Evolutionary conservation across 1,140 invertebrate species (phyloP).

Genomic region (Atta colombica): DNA sequence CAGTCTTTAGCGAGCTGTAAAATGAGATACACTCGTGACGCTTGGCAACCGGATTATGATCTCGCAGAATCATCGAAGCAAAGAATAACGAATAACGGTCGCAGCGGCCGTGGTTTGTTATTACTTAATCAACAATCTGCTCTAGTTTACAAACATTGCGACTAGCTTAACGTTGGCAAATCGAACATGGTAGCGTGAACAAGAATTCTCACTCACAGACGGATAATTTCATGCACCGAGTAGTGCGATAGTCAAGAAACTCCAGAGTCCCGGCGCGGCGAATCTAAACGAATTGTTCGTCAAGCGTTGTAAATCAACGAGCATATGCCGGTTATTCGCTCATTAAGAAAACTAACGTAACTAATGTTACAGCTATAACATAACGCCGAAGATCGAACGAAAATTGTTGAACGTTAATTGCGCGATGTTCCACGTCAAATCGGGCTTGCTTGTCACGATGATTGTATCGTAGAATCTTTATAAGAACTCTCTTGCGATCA

Average conservation of each 20-base stretch:
- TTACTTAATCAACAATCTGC: slow-evolving; percentile 61
- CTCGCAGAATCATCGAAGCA: slow-evolving; percentile 5
- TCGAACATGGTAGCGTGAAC: slow-evolving; percentile 45
- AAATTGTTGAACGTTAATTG: slow-evolving; percentile 45
- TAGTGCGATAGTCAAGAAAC: slow-evolving; percentile 40
- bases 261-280: slow-evolving; percentile 28
- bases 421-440: slow-evolving; percentile 19
- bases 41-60: slow-evolving; percentile 26
- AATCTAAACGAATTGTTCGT: slow-evolving; percentile 44
- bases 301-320: slow-evolving; percentile 45
- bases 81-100: slow-evolving; percentile 40
- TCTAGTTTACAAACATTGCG: slow-evolving; percentile 49
- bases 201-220: slow-evolving; percentile 45
- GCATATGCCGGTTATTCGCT: background rate
- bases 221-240: slow-evolving; percentile 60
- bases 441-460: background rate
- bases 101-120: slow-evolving; percentile 23
- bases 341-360: slow-evolving; percentile 22
- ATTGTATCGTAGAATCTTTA: slow-evolving; percentile 36
- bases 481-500: slow-evolving; percentile 1
- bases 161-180: slow-evolving; percentile 39
- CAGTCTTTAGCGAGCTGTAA: background rate
- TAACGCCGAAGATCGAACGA: slow-evolving; percentile 36
- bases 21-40: slow-evolving; percentile 10
- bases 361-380: slow-evolving; percentile 20